These are phyloP conservation scores for Eutrigla gurnardus DNA, from an alignment of 2,797 vertebrate genomes.

Conservation along the genomic window DNA sequence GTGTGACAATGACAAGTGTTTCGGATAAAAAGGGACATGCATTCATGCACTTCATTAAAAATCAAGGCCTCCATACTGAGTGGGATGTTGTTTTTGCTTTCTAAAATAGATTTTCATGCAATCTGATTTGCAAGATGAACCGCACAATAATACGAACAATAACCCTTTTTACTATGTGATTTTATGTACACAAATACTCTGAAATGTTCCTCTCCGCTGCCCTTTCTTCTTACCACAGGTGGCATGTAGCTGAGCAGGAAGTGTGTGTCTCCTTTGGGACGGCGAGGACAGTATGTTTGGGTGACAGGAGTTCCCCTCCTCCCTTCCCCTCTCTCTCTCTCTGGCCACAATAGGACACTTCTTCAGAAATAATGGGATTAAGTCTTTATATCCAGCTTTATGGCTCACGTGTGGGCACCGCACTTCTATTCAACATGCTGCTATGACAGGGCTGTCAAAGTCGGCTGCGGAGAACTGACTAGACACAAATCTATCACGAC, in stretches of 20 bases:
- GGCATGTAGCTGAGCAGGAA: constrained; percentile 44
- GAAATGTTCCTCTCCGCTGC: background rate
- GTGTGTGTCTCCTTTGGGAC: constrained; percentile 46
- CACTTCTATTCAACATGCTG: constrained; percentile 45
- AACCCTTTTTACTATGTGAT: background rate
- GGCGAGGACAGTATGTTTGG: constrained; percentile 52
- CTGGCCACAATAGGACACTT: constrained; percentile 57
- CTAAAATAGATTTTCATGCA: background rate
- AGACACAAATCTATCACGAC: constrained; percentile 53
- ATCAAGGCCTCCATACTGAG: constrained; percentile 28
- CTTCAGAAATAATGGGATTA: constrained; percentile 76
- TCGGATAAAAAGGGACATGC: constrained; percentile 26
- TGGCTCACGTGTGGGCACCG: constrained; percentile 62
- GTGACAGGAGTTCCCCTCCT: constrained; percentile 41
- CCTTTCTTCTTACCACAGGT: constrained; percentile 46
- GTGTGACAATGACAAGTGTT: constrained; percentile 38
- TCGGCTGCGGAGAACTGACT: constrained; percentile 48
- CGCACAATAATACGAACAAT: background rate
- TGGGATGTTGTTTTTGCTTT: constrained; percentile 39
- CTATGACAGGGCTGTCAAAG: constrained; percentile 48
- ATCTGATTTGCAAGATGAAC: background rate
- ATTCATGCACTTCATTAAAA: constrained; percentile 24
- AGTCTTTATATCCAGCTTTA: constrained; percentile 70
- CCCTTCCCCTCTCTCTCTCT: background rate
- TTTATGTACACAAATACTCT: background rate